A percentile compares a stretch with the other conserved stretches of the same genome.
These are phyloP conservation scores for Dynastes hyllus DNA, from an alignment of 2,888 invertebrate genomes.

Conservation along the genomic window DNA sequence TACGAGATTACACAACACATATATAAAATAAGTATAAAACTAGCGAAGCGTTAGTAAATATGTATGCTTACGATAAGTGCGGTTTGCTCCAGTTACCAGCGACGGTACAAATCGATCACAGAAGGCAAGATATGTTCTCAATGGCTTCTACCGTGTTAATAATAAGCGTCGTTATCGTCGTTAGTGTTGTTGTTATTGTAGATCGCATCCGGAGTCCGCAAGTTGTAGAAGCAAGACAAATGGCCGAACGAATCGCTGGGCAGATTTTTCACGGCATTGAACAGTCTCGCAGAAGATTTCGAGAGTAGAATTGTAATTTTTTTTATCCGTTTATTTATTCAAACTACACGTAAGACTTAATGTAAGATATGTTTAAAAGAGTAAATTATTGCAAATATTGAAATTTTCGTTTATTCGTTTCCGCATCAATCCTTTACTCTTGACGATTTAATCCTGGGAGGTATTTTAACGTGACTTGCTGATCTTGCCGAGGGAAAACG, in stretches of 20 bases:
- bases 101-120: conserved; percentile 7
- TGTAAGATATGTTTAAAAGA: conserved; percentile 18
- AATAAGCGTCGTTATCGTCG: conserved; percentile 38
- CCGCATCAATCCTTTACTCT: conserved; percentile 19
- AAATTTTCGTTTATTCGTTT: conserved; percentile 28
- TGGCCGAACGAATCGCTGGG: background rate
- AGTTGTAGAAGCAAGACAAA: conserved; percentile 31
- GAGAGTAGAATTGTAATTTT: background rate
- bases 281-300: conserved; percentile 21
- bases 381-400: conserved; percentile 39
- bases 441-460: conserved; percentile 12
- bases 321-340: conserved; percentile 34
- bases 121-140: conserved; percentile 26
- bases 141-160: conserved; percentile 37
- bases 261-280: conserved; percentile 10
- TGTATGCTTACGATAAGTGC: conserved; percentile 22
- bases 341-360: conserved; percentile 37
- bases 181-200: conserved; percentile 42
- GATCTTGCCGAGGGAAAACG: conserved; percentile 50
- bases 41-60: conserved; percentile 28
- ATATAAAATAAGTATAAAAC: conserved; percentile 21
- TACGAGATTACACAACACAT: conserved; percentile 23
- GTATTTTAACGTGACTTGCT: conserved; percentile 21
- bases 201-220: conserved; percentile 35
- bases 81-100: conserved; percentile 6